These are phyloP conservation scores for Troilus luridus DNA, from an alignment of 2,888 invertebrate species.

Conservation along the genomic window DNA sequence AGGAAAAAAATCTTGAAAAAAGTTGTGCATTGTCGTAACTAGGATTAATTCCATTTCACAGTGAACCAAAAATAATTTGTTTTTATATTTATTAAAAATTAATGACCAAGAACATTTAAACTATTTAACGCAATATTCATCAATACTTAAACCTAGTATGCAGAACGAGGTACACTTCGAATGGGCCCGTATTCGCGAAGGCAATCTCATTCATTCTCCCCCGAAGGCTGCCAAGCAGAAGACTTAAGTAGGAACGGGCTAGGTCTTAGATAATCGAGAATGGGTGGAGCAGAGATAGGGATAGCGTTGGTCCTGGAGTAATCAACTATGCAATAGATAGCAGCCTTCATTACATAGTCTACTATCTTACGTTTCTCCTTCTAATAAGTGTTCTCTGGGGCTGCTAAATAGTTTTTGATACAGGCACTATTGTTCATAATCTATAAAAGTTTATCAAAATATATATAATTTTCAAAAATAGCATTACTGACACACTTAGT, in stretches of 20 bases:
- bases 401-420: neutral
- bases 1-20: too few relatives aligned
- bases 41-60: too few relatives aligned
- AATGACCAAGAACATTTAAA: too few relatives aligned
- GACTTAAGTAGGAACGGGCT: conserved; percentile 7
- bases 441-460: too few relatives aligned
- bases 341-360: neutral
- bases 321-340: conserved; percentile 39
- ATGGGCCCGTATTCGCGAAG: neutral
- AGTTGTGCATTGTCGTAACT: too few relatives aligned
- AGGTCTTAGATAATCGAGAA: conserved; percentile 34
- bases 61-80: too few relatives aligned
- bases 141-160: neutral
- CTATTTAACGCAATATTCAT: neutral
- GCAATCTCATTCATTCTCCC: neutral
- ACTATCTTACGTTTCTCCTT: neutral
- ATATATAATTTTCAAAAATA: too few relatives aligned
- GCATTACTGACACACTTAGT: too few relatives aligned
- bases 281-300: neutral
- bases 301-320: neutral
- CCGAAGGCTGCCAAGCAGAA: neutral
- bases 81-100: too few relatives aligned
- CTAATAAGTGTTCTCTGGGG: neutral
- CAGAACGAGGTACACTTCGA: neutral
- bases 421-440: too few relatives aligned